Conservation (phyloP, 2,888 invertebrate genomes). For the Erpobdella octoculata region DNA sequence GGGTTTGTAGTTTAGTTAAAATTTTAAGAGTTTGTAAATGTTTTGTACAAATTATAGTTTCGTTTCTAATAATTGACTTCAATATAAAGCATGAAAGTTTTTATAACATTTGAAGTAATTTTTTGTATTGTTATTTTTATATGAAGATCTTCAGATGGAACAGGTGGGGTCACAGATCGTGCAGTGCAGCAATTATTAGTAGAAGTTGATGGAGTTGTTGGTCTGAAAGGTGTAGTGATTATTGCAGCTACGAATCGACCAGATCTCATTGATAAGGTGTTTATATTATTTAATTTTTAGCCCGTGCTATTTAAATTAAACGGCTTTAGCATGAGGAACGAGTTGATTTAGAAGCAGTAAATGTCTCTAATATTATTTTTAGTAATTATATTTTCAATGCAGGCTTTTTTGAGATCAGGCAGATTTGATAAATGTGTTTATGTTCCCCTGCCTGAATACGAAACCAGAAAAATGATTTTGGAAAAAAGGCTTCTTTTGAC, state of each 20-base stretch:
- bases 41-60: background rate
- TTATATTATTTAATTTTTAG: background rate
- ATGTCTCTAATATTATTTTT: too few relatives aligned
- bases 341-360: too few relatives aligned
- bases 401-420: constrained; percentile 81
- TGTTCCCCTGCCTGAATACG: constrained; percentile 77
- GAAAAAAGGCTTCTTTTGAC: background rate
- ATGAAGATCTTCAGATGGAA: background rate
- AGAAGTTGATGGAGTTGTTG: constrained; percentile 86
- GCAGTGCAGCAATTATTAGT: constrained; percentile 85
- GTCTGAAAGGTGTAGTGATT: constrained; percentile 75
- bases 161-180: constrained; percentile 72
- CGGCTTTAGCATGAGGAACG: background rate
- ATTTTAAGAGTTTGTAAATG: background rate
- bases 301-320: too few relatives aligned
- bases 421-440: constrained; percentile 82
- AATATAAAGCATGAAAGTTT: background rate
- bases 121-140: background rate
- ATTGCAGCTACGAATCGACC: constrained; percentile 95
- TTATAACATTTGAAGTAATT: background rate
- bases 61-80: background rate
- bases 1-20: constrained; percentile 20
- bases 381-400: too few relatives aligned
- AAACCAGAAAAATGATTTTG: constrained; percentile 59
- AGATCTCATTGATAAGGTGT: constrained; percentile 72